Evolutionary conservation across 2,797 vertebrate genomes (phyloP).

Genomic region (Melanogrammus aeglefinus): DNA sequence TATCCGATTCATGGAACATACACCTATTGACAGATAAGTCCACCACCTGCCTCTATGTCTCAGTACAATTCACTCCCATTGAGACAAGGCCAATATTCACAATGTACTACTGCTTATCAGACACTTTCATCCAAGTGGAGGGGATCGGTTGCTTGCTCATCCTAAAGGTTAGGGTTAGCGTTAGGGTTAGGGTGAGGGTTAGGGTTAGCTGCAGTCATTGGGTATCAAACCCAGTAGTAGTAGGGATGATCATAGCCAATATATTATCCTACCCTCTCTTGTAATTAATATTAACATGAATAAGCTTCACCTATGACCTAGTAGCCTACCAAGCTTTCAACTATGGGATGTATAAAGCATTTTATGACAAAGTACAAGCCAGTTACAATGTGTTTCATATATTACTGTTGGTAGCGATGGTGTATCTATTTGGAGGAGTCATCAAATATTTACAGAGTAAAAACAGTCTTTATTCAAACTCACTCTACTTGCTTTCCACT

Average conservation of each 20-base stretch:
- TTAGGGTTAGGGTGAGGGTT: too few relatives aligned
- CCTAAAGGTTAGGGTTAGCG: not conserved
- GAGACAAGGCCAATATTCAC: not conserved
- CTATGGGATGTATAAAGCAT: not conserved
- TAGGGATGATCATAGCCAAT: not conserved
- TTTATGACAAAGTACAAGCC: not conserved
- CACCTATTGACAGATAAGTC: not conserved
- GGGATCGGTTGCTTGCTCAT: not conserved
- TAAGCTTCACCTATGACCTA: not conserved
- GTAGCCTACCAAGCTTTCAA: not conserved
- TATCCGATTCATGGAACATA: not conserved
- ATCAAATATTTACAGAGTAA: not conserved
- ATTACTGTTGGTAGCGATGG: not conserved
- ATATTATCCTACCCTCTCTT: not conserved
- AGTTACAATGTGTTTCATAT: not conserved
- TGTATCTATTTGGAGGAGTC: not conserved
- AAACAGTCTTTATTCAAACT: not conserved
- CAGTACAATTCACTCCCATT: not conserved
- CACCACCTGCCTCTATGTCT: not conserved
- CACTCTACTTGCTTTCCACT: not conserved
- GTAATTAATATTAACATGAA: not conserved
- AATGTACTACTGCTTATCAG: too few relatives aligned
- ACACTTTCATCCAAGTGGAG: too few relatives aligned
- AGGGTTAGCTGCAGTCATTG: not conserved
- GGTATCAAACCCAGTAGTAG: not conserved